Base-by-base conservation (phyloP, 2,888 invertebrate species). In the Thelaira solivaga region DNA sequence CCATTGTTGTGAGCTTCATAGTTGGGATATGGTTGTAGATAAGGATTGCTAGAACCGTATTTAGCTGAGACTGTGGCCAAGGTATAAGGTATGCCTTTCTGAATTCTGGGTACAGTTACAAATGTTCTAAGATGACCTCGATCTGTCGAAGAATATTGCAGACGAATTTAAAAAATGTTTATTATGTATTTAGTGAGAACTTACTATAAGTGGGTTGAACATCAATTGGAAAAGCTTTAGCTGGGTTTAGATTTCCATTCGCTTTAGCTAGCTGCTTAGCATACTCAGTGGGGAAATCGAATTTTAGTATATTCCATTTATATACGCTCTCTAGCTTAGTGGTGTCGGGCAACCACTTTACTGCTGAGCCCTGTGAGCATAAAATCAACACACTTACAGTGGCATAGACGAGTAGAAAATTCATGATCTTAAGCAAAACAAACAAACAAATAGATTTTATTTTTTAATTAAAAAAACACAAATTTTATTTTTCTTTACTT, bases 61-160 rank as follows among this genome's bases (percentile, higher is more conserved):
- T 88, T 85, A 18, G 94, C 91, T 0, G 91, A 91, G 3, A 95
- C 91, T 0, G 91, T 92, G 2, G 93, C 94, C 26, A 96, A 85
- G 0, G 94, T 93, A 5, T 92, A 91, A 0, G 96, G 95, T 6
- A 94, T 91, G 0, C 96, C 95, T 1, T 88, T 87, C 83, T 91
- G 92, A 82, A 95, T 93, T 10, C 94, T 90, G 0, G 95, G 96
- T 69, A 93, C 91, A 0, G 95, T 92, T 0, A 94, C 89, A 84
- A 95, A 94, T 4, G 94, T 89, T 29, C 91, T 89, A 4, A 90
- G 90, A n/a, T 84, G 84, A 0, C 85, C 84, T 55, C 69, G 71
- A 16, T 49, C 61, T 64, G 2, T 1, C 7, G 10, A 34, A 34
- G 2, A 34, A 34, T 31, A 10, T 7, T 31, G 2, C 31, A 31